Evolutionary conservation across 2,797 vertebrate genomes (phyloP), one percentile per base, ranked within the genome.

Genomic region (Galagoides demidoff): DNA sequence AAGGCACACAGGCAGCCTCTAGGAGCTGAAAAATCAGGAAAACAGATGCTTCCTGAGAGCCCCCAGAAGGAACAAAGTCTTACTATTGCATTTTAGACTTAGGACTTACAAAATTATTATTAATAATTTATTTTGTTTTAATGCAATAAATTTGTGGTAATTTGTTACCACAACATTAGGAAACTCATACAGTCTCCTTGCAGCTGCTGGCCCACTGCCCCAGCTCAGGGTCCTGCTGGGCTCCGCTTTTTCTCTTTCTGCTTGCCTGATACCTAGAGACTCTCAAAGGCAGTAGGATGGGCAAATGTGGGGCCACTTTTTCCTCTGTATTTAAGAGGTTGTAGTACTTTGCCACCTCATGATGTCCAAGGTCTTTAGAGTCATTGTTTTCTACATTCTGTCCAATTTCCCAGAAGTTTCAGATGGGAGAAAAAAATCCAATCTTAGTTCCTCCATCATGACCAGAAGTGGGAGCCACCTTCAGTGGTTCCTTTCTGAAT

Each of bases 221-320:
- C 76, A 73, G 14, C 57, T 27, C 39, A 8, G 5, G 25, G 25
- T 57, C 39, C 2, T 8, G 0, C 27, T 0, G 3, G 27, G 17
- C 4, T 63, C 31, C 19, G 0, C n/a, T 34, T 2, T 19, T 3
- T 1, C 1, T 31, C 25, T 9, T 20, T 25, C 27, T 34, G 39
- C 16, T 7, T 31, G 39, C 5, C 6, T 2, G 1, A 1, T 4
- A 10, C 37, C 86, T 20, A 19, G 25, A 59, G 20, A 19, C 0
- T 0, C 19, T 22, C 23, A 11, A 5, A 19, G 37, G 68, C 31
- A 66, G 43, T 19, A 57, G n/a, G 9, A 19, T 31, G 13, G 13
- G 20, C 34, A 22, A 7, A 0, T 16, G 2, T 5, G 39, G 52
- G 19, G 7, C 6, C 10, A 3, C 19, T 17, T 16, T 57, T 13